These are phyloP conservation scores for Zosterops japonicus DNA, from an alignment of 2,113 vertebrate species.

Conservation along the genomic window DNA sequence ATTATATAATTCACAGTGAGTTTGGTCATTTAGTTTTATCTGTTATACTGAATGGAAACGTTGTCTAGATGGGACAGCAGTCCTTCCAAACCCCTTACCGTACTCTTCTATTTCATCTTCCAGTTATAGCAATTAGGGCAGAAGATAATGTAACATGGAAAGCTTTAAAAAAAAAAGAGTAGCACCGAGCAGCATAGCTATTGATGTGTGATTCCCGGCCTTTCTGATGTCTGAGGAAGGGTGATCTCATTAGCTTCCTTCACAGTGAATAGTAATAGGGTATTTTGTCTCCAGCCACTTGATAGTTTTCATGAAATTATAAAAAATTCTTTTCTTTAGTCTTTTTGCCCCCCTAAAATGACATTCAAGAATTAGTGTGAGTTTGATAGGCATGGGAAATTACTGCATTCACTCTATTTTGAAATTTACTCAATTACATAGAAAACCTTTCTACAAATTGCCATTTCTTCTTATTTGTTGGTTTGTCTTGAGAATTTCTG, in stretches of 20 bases:
- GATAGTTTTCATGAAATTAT: not conserved
- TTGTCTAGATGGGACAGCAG: not conserved
- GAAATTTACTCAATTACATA: not conserved
- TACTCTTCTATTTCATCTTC: not conserved
- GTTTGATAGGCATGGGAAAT: not conserved
- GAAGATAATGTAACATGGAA: not conserved
- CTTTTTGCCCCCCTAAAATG: not conserved
- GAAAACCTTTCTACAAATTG: not conserved
- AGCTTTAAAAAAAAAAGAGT: not conserved
- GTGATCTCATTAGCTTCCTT: constrained; percentile 7
- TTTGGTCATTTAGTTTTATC: not conserved
- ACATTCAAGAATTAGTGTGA: not conserved
- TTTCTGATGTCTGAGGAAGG: not conserved
- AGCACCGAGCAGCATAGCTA: not conserved
- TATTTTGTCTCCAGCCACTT: not conserved
- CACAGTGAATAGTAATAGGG: not conserved
- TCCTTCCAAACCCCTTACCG: not conserved
- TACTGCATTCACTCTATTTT: not conserved
- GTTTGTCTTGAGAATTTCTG: not conserved
- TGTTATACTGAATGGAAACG: not conserved
- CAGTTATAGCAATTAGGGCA: not conserved
- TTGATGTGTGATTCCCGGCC: not conserved
- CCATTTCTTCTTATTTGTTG: not conserved
- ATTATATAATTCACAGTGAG: not conserved
- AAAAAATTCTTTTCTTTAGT: not conserved